These are phyloP conservation scores for Chironomus striatipennis DNA, from an alignment of 1,140 invertebrate species.

Conservation along the genomic window DNA sequence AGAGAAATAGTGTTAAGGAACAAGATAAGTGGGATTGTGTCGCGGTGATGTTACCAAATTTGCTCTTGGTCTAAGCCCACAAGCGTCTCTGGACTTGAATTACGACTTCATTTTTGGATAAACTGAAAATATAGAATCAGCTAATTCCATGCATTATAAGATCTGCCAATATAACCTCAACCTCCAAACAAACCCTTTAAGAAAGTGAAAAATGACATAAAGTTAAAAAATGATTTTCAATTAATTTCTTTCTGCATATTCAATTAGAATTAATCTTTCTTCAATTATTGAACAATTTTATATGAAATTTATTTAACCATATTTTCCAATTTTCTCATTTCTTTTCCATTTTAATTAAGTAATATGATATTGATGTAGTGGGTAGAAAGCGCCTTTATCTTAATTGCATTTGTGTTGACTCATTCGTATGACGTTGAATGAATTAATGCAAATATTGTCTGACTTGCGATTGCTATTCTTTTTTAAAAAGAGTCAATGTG, in stretches of 20 bases:
- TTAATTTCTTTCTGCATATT: not conserved
- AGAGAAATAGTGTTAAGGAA: not conserved
- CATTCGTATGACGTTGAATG: too few species aligned
- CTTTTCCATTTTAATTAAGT: not conserved
- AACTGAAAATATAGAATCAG: too few species aligned
- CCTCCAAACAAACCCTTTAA: too few species aligned
- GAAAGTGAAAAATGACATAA: not conserved
- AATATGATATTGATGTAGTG: too few species aligned
- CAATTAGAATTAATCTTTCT: constrained; percentile 17
- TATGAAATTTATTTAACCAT: not conserved
- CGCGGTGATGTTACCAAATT: too few species aligned
- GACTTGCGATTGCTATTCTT: not conserved
- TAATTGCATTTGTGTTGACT: too few species aligned
- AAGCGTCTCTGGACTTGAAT: too few species aligned
- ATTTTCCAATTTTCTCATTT: not conserved
- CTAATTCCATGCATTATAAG: too few species aligned
- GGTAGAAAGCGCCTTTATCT: too few species aligned
- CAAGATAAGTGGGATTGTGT: not conserved
- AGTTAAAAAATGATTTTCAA: not conserved
- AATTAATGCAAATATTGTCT: not conserved
- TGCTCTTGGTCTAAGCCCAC: too few species aligned
- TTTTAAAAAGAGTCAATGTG: not conserved
- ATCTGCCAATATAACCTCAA: too few species aligned
- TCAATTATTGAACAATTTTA: constrained; percentile 17
- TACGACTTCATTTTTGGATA: too few species aligned